Evolutionary conservation across 2,797 vertebrate genomes (phyloP), one percentile per base, ranked within the genome.

Genomic region (Semotilus atromaculatus): DNA sequence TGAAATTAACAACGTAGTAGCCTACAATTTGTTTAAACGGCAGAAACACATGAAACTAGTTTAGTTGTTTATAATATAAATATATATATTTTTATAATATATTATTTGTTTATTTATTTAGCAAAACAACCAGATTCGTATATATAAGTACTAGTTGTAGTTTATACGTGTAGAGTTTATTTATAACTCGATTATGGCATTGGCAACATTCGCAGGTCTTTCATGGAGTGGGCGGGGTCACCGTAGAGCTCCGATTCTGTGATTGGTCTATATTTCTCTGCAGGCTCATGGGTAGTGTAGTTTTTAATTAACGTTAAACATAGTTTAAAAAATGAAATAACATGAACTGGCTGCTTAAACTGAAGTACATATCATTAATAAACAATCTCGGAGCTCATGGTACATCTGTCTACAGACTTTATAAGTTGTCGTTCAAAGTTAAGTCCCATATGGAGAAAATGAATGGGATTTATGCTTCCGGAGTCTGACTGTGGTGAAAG

Each of bases 21-120:
- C n/a, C n/a, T n/a, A n/a, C 0, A 45, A 0, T 4, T 3, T 43
- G 1, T 45, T 14, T 5, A 48, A 48, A 1, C 48, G 5, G 48
- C 16, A 51, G 1, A 51, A 19, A 48, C 16, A 5, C 45, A 51
- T 2, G 2, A 18, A 51, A 51, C 48, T 18, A 48, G 18, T 51
- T 51, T 18, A 51, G 48, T 51, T 51, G 45, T 48, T 48, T 48
- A 48, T 43, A 13, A 43, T 45, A 16, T 14, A 45, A 45, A 45
- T 45, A 45, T 45, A 14, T 45, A 14, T 45, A 1, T 14, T 36
- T 45, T 14, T 4, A 13, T 13, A 13, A 14, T 7, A 53, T 53
- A 53, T 21, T 2, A 8, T 53, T 53, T 53, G 18, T 53, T 7
- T 14, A 45, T 45, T 45, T 45, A 45, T 45, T 45, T 45, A 45